These are phyloP conservation scores for Chinchilla lanigera DNA, from an alignment of 2,113 vertebrate genomes.

Conservation along the genomic window DNA sequence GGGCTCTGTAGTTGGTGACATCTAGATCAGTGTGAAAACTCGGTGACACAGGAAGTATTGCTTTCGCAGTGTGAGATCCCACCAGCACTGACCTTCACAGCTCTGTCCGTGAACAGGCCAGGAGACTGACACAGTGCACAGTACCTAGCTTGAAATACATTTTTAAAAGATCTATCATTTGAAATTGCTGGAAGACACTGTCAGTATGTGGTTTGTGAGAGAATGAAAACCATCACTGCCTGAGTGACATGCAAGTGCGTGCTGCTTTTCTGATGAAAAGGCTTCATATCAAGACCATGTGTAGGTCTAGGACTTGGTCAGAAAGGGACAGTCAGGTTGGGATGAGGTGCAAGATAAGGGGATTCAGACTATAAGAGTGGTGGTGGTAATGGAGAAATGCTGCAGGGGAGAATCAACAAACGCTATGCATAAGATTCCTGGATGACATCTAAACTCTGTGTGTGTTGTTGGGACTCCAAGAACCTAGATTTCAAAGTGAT, in stretches of 20 bases:
- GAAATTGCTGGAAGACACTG: not conserved
- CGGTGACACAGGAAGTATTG: not conserved
- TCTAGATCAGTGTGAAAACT: not conserved
- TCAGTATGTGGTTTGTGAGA: not conserved
- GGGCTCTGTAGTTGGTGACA: not conserved
- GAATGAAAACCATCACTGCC: not conserved
- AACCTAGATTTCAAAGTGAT: not conserved
- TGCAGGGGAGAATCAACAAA: not conserved
- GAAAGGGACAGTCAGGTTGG: not conserved
- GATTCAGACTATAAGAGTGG: rapidly evolving
- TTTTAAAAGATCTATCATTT: not conserved
- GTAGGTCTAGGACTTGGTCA: not conserved
- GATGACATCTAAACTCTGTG: not conserved
- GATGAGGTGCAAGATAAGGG: not conserved
- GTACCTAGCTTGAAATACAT: not conserved
- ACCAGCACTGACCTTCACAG: not conserved
- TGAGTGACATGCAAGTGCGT: not conserved
- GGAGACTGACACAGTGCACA: not conserved
- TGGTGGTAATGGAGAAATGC: not conserved
- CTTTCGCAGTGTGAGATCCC: not conserved
- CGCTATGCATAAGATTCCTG: not conserved
- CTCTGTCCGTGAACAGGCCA: not conserved
- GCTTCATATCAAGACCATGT: not conserved
- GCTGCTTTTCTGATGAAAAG: not conserved
- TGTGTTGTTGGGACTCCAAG: not conserved